These are phyloP conservation scores for Cistogaster globosa DNA, from an alignment of 2,888 invertebrate species.

Conservation along the genomic window DNA sequence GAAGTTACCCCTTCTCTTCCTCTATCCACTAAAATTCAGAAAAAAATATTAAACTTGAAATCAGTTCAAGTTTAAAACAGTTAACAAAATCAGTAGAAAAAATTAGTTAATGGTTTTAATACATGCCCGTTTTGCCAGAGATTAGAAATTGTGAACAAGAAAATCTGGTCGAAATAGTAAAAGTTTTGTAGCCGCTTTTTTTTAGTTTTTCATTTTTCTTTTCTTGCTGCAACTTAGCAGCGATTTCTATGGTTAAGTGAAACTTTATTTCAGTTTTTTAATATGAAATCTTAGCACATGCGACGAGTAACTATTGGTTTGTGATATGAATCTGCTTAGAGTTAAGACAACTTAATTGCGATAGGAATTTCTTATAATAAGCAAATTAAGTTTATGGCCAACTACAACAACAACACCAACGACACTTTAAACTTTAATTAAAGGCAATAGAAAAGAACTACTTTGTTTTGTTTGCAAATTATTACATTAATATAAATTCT, in stretches of 20 bases:
- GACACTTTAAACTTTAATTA: too few species aligned
- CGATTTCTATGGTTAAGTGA: slow-evolving; percentile 37
- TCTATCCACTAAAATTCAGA: neutral
- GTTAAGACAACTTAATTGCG: slow-evolving; percentile 40
- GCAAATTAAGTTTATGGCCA: slow-evolving; percentile 13
- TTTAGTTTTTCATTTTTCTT: slow-evolving; percentile 1
- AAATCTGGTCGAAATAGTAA: slow-evolving; percentile 69
- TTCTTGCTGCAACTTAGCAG: neutral
- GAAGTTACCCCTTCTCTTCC: slow-evolving; percentile 13
- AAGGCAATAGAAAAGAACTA: too few species aligned
- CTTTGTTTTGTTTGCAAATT: too few species aligned
- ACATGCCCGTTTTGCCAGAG: slow-evolving; percentile 47
- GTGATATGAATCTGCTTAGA: slow-evolving; percentile 40
- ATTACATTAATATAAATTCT: too few species aligned
- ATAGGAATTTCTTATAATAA: slow-evolving; percentile 15
- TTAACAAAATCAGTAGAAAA: slow-evolving; percentile 40
- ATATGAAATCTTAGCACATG: slow-evolving; percentile 3
- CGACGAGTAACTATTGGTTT: slow-evolving; percentile 37
- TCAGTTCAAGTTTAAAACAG: slow-evolving; percentile 70
- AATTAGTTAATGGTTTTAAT: slow-evolving; percentile 36
- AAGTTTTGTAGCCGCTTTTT: slow-evolving; percentile 56
- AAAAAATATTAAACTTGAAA: slow-evolving; percentile 53
- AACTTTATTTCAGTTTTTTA: slow-evolving; percentile 44
- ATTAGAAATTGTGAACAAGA: slow-evolving; percentile 59
- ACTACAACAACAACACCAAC: neutral